Conservation (phyloP, 2,888 invertebrate species). For the Xylocampa areola region DNA sequence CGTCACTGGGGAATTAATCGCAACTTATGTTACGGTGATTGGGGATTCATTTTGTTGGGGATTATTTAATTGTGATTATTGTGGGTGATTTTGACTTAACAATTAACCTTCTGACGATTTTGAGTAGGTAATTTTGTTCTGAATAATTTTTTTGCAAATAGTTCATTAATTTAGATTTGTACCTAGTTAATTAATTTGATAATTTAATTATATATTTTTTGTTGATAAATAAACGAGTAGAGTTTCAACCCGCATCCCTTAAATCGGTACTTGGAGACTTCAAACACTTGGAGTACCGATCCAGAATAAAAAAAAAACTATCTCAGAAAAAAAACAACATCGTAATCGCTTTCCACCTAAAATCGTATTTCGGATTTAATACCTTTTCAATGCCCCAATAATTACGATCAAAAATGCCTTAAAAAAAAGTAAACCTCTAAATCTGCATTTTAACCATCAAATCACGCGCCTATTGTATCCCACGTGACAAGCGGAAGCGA, state of each 20-base stretch:
- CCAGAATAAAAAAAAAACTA: no score
- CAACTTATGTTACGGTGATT: slow-evolving; percentile 52
- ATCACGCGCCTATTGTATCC: slow-evolving; percentile 71
- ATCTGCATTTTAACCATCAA: slow-evolving; percentile 64
- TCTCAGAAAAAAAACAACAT: no score
- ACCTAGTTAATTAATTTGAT: no score
- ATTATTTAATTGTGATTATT: slow-evolving; percentile 27
- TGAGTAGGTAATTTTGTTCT: neutral
- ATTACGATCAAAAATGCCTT: no score
- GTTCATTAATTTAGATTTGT: no score
- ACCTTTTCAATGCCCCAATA: slow-evolving; percentile 5
- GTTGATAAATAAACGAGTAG: no score
- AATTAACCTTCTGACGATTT: slow-evolving; percentile 4
- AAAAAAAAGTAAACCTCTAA: slow-evolving; percentile 42
- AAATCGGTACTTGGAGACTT: no score
- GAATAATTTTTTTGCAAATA: slow-evolving; percentile 9
- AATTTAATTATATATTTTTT: no score
- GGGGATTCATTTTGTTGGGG: slow-evolving; percentile 35
- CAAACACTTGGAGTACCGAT: no score
- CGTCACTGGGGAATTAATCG: slow-evolving; percentile 51
- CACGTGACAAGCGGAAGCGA: slow-evolving; percentile 75
- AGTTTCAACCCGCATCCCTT: no score
- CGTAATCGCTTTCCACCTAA: no score
- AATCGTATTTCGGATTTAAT: no score
- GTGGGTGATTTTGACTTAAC: slow-evolving; percentile 17